phyloP scores from a whole-genome alignment of 2,797 vertebrate genomes.

The Selene dorsalis region DNA sequence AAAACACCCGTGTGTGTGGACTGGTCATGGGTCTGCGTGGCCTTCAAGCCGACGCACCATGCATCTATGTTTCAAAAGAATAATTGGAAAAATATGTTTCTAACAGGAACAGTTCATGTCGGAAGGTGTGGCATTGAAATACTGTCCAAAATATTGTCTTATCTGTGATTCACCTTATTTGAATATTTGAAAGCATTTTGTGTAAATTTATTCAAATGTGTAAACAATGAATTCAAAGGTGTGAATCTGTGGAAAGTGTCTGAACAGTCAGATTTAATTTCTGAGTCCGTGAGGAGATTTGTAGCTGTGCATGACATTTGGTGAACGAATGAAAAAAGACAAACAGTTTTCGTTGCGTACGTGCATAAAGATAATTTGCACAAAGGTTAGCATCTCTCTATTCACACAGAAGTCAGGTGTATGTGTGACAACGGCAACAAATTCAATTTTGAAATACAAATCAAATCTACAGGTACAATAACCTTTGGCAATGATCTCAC shows the following conservation, averaged over 20 bases:
- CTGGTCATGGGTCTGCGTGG: not conserved
- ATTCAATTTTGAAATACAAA: not conserved
- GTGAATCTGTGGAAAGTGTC: not conserved
- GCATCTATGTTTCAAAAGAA: not conserved
- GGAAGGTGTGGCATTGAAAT: not conserved
- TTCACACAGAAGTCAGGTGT: not conserved
- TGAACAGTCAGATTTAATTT: not conserved
- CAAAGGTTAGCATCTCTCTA: not conserved
- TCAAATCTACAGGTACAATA: not conserved
- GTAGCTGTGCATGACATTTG: not conserved
- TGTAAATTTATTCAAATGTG: not conserved
- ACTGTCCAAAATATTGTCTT: not conserved
- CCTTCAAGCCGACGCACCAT: not conserved
- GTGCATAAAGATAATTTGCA: not conserved
- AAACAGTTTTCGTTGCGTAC: not conserved
- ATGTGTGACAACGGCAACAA: not conserved
- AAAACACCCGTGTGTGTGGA: constrained; percentile 6
- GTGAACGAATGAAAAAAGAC: not conserved
- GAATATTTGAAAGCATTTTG: not conserved
- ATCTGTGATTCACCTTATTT: not conserved
- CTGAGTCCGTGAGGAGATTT: not conserved
- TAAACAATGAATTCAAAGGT: not conserved
- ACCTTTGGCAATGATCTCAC: not conserved
- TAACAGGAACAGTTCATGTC: no score
- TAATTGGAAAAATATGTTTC: not conserved